Percentiles rank a stretch among this genome's conserved stretches.
Evolutionary conservation across 2,113 vertebrate genomes (phyloP).

Genomic region (Ornithorhynchus anatinus): DNA sequence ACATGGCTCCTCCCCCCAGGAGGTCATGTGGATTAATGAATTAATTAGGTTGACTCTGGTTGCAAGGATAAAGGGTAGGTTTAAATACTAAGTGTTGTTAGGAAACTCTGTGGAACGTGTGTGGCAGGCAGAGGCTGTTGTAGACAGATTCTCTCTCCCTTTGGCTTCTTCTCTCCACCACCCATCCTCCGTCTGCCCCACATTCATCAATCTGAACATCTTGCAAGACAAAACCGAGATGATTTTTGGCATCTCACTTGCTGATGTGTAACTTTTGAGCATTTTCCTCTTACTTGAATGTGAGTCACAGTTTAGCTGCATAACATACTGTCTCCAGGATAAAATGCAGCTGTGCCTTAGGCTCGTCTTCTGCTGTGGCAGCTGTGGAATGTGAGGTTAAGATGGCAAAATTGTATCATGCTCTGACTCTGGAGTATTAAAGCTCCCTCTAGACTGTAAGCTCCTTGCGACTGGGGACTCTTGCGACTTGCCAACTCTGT

Average conservation of each 20-base stretch:
- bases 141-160: conserved; percentile 24
- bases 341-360: conserved; percentile 34
- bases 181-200: conserved; percentile 27
- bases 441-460: too few relatives aligned
- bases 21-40: conserved; percentile 34
- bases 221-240: conserved; percentile 40
- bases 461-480: too few relatives aligned
- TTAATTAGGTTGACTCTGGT: conserved; percentile 39
- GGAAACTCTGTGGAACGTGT: conserved; percentile 18
- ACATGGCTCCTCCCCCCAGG: conserved; percentile 29
- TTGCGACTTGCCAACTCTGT: too few relatives aligned
- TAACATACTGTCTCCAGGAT: not conserved
- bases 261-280: not conserved
- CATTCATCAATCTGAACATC: conserved; percentile 22
- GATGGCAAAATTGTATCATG: too few relatives aligned
- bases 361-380: conserved; percentile 14
- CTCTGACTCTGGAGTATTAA: too few relatives aligned
- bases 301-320: conserved; percentile 8
- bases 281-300: conserved; percentile 18
- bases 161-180: conserved; percentile 14
- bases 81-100: conserved; percentile 56
- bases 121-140: conserved; percentile 37
- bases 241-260: conserved; percentile 11
- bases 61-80: conserved; percentile 44
- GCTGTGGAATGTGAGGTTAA: conserved; percentile 10